These are phyloP conservation scores for Sebastes cheni DNA, from an alignment of 2,797 vertebrate genomes.

Conservation along the genomic window DNA sequence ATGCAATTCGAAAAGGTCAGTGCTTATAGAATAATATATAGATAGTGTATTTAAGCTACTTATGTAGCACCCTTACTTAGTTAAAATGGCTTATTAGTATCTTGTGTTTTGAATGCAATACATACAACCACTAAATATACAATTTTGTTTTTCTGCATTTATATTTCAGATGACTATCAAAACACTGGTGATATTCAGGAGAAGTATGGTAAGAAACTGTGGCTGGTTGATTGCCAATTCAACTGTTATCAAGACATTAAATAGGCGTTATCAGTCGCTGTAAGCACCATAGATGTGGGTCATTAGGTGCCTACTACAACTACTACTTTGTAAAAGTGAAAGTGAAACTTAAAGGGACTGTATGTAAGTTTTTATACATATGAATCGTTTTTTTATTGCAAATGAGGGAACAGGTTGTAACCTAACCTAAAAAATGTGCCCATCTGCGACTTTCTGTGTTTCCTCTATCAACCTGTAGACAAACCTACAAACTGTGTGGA, in stretches of 20 bases:
- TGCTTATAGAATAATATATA: not conserved
- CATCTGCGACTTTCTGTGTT: not conserved
- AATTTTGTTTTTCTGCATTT: not conserved
- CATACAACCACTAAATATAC: not conserved
- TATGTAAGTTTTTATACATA: too few species aligned
- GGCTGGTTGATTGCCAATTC: too few species aligned
- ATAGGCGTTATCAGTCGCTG: too few species aligned
- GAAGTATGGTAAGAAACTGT: not conserved
- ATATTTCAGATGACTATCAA: not conserved
- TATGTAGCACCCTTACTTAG: not conserved
- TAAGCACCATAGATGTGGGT: too few species aligned
- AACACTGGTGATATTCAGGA: not conserved
- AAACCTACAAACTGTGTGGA: slow-evolving; percentile 2
- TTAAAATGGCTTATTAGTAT: not conserved
- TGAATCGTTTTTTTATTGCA: too few species aligned
- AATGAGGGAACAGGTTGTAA: too few species aligned
- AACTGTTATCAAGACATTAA: too few species aligned
- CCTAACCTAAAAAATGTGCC: too few species aligned
- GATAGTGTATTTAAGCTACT: not conserved
- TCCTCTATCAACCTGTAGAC: too few species aligned
- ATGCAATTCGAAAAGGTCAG: not conserved
- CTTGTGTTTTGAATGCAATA: too few species aligned
- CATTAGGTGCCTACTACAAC: rapidly evolving
- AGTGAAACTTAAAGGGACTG: too few species aligned
- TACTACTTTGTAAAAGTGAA: too few species aligned